Conservation (phyloP, 2,797 vertebrate genomes). For the Myoxocephalus aenaeus region DNA sequence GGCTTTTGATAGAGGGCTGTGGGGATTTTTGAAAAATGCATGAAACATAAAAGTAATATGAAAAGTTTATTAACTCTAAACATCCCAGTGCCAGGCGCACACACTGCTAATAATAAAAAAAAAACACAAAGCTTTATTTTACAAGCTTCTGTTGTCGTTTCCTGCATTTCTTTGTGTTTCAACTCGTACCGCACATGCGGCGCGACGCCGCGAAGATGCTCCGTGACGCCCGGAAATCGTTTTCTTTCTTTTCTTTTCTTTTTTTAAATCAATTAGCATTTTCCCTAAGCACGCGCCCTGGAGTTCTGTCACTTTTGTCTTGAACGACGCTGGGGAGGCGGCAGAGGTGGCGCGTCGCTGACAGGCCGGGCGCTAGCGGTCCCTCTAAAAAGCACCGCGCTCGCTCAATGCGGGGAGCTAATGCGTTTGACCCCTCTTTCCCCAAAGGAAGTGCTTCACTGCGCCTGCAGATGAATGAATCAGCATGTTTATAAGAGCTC, state of each 20-base stretch:
- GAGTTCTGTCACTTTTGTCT: slow-evolving; percentile 39
- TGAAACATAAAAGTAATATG: slow-evolving; percentile 81
- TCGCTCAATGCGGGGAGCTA: slow-evolving; percentile 67
- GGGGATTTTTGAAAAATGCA: slow-evolving; percentile 81
- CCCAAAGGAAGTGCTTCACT: slow-evolving; percentile 70
- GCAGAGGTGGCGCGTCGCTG: slow-evolving; percentile 54
- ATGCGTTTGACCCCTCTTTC: slow-evolving; percentile 77
- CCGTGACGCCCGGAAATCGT: background rate
- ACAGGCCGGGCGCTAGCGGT: slow-evolving; percentile 39
- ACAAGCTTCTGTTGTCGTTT: slow-evolving; percentile 37
- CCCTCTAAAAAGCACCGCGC: slow-evolving; percentile 59
- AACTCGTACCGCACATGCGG: slow-evolving; percentile 6
- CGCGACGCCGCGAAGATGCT: background rate
- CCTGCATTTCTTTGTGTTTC: slow-evolving; percentile 25
- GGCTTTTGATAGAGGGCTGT: slow-evolving; percentile 70
- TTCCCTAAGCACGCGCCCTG: slow-evolving; percentile 6
- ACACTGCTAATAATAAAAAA: slow-evolving; percentile 44
- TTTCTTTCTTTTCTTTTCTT: background rate
- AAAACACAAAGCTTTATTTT: slow-evolving; percentile 29
- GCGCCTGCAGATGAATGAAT: slow-evolving; percentile 70
- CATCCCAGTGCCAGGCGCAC: slow-evolving; percentile 54
- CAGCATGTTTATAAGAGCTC: slow-evolving; percentile 72
- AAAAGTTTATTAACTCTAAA: slow-evolving; percentile 82
- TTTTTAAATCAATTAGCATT: slow-evolving; percentile 34
- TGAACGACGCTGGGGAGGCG: slow-evolving; percentile 22